phyloP scores from a whole-genome alignment of 2,888 invertebrate genomes.

The Chrysodeixis includens region DNA sequence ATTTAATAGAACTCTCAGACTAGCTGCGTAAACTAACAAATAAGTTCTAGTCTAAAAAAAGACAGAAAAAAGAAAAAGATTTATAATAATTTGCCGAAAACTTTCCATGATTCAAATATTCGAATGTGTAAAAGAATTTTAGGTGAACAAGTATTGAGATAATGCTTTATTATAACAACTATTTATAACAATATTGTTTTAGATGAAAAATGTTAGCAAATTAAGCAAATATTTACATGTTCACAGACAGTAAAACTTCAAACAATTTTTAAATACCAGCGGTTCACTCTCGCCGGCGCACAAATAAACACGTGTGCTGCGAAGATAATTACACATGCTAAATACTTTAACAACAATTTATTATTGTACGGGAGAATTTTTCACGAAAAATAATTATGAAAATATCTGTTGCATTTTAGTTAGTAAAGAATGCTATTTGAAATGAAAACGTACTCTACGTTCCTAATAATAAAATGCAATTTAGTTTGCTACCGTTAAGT shows the following conservation, averaged over 20 bases:
- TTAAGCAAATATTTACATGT: neutral
- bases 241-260: neutral
- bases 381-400: neutral
- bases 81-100: too few species aligned
- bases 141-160: neutral
- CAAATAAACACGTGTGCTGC: neutral
- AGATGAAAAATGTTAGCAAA: neutral
- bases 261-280: neutral
- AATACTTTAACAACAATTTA: neutral
- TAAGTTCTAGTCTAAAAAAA: too few species aligned
- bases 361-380: neutral
- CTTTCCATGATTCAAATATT: neutral
- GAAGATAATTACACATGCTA: constrained; percentile 1
- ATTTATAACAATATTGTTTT: constrained; percentile 1
- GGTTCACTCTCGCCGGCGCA: neutral
- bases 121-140: neutral
- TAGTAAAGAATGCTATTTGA: neutral
- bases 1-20: too few species aligned
- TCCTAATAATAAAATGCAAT: too few species aligned
- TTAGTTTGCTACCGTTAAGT: too few species aligned
- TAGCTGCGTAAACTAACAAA: too few species aligned
- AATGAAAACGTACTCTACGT: too few species aligned
- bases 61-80: too few species aligned
- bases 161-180: neutral
- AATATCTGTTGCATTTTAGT: neutral